Evolutionary conservation across 1,140 invertebrate species (phyloP), one percentile per base, ranked within the genome.

Genomic region (Propsilocerus akamusi): DNA sequence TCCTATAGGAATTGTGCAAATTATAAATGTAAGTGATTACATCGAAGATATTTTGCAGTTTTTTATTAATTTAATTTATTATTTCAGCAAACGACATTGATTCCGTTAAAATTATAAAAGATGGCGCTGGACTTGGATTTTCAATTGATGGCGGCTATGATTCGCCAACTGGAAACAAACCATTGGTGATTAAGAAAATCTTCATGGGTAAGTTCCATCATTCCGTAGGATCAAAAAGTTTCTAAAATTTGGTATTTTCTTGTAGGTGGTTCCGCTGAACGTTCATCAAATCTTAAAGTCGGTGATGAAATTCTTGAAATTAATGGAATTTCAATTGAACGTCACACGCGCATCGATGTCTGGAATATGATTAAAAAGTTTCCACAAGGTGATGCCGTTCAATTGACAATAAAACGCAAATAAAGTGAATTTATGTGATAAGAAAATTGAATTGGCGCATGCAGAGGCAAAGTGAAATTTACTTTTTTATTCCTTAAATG

Each of bases 291-390:
- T 56, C 72, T 96, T 53, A 72, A 78, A 57, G 83, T 84, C 37
- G 87, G 87, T 25, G 90, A 94, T 65, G 86, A 93, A 67, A 73
- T 96, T 50, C 62, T 92, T 6, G 75, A 77, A 52, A 81, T 94
- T 20, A 92, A 92, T 58, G 81, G 79, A 22, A 75, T 75, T 41
- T 80, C 85, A 51, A 79, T 92, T 52, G 78, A 79, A 49, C 75
- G 75, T 41, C 84, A 93, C 75, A 84, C 88, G 1, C 75, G 90
- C 53, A 90, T 90, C 51, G 88, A 94, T 68, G 90, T 87, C 28
- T 95, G 91, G 91, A 86, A 86, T 55, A 76, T 89, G 49, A 81
- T 95, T 68, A 93, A 93, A 64, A 83, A 86, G 55, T 63, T 93
- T 50, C 82, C 85, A 49, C 78, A 87, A 55, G 89, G 89, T 10